These are phyloP conservation scores for Arrhamphus sclerolepis DNA, from an alignment of 2,797 vertebrate genomes.

Conservation along the genomic window DNA sequence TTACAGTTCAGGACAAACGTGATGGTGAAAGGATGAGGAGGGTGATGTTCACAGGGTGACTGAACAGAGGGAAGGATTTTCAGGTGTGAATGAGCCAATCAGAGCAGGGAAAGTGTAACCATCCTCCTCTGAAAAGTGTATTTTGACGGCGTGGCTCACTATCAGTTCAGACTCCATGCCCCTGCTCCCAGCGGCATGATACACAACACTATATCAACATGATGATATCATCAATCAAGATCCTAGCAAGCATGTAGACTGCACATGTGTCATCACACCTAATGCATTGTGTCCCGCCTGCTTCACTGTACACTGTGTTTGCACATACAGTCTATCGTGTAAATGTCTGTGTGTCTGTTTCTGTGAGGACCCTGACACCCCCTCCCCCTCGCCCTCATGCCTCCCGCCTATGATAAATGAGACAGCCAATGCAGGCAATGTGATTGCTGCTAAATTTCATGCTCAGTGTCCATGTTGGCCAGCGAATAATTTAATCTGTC, in stretches of 20 bases:
- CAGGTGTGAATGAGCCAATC: conserved; percentile 25
- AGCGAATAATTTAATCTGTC: conserved; percentile 82
- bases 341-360: conserved; percentile 43
- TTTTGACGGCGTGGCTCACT: not conserved
- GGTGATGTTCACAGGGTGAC: not conserved
- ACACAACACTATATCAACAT: conserved; percentile 53
- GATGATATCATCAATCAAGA: conserved; percentile 87
- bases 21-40: not conserved
- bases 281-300: conserved; percentile 45
- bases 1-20: not conserved
- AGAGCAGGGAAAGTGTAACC: conserved; percentile 5
- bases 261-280: conserved; percentile 60
- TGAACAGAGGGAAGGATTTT: not conserved
- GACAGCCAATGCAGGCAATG: conserved; percentile 71
- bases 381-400: conserved; percentile 1
- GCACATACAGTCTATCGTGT: conserved; percentile 34
- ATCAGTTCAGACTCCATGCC: conserved; percentile 14
- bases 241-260: conserved; percentile 62
- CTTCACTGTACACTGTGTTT: conserved; percentile 34
- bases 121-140: conserved; percentile 7
- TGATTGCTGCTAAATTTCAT: conserved; percentile 83
- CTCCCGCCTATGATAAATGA: conserved; percentile 77
- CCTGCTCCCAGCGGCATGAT: conserved; percentile 27
- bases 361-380: conserved; percentile 46
- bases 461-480: conserved; percentile 81